These are phyloP conservation scores for Chymomyza amoena DNA, from an alignment of 2,888 invertebrate species.

Conservation along the genomic window DNA sequence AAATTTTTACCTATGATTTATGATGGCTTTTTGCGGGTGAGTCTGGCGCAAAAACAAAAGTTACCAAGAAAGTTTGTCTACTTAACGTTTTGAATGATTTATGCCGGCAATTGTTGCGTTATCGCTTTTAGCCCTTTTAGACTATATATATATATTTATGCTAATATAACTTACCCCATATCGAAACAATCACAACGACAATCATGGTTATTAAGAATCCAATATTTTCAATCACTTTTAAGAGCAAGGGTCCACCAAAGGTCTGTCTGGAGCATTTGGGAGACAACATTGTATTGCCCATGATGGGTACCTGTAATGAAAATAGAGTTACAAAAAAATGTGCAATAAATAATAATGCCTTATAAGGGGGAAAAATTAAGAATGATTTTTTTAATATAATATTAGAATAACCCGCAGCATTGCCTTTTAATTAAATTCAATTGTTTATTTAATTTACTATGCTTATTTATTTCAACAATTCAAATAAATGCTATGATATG, in stretches of 20 bases:
- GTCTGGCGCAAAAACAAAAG: background rate
- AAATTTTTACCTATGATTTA: conserved; percentile 45
- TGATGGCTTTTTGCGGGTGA: conserved; percentile 20
- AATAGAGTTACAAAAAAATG: conserved; percentile 16
- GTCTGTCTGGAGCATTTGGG: conserved; percentile 69
- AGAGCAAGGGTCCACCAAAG: conserved; percentile 61
- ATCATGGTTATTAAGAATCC: conserved; percentile 72
- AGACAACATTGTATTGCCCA: conserved; percentile 57
- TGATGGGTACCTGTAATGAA: conserved; percentile 73
- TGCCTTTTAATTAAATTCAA: too few species aligned
- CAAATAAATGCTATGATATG: too few species aligned
- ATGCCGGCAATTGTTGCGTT: background rate
- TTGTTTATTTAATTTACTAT: too few species aligned
- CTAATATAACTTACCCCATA: conserved; percentile 73
- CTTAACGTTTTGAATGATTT: background rate
- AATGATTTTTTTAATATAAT: too few species aligned
- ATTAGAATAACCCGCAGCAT: too few species aligned
- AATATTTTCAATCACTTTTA: conserved; percentile 73
- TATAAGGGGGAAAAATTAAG: too few species aligned
- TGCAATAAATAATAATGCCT: too few species aligned
- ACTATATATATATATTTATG: background rate
- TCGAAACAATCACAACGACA: conserved; percentile 64
- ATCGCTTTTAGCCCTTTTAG: background rate
- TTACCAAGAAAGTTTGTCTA: background rate
- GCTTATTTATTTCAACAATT: too few species aligned